Evolutionary conservation across 2,888 invertebrate species (phyloP).

Genomic region (Drosophila vallismaia): DNA sequence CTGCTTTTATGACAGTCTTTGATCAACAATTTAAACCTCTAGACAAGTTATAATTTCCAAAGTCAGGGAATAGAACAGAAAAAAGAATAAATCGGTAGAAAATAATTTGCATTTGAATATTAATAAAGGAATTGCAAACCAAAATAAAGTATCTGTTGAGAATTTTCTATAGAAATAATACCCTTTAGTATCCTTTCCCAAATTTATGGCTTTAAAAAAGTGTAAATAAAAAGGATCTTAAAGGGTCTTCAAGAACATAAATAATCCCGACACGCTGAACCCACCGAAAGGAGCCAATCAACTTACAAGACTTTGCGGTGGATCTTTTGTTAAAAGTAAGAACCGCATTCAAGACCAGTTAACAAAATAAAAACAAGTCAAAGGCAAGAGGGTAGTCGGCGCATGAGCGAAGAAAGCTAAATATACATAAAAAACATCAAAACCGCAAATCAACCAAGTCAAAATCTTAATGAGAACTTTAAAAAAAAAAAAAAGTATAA

Average conservation of each 20-base stretch:
- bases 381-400: conserved; percentile 25
- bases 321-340: conserved; percentile 64
- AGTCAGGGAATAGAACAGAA: not conserved
- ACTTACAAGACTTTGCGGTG: conserved; percentile 61
- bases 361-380: conserved; percentile 45
- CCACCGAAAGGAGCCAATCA: conserved; percentile 62
- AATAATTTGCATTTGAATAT: not conserved
- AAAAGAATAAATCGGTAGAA: too few species aligned
- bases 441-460: conserved; percentile 74
- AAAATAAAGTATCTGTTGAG: too few species aligned
- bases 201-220: too few species aligned
- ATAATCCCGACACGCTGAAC: conserved; percentile 45
- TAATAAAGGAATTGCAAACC: not conserved
- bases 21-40: conserved; percentile 11
- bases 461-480: conserved; percentile 76
- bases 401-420: conserved; percentile 22
- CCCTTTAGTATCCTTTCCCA: not conserved
- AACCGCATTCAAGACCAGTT: conserved; percentile 70
- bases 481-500: conserved; percentile 75
- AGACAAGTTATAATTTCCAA: conserved; percentile 26
- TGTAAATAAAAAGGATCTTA: conserved; percentile 29
- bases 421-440: conserved; percentile 62
- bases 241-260: conserved; percentile 77
- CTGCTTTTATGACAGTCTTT: conserved; percentile 28
- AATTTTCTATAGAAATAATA: not conserved